Percentiles rank a stretch among this genome's conserved stretches.
Evolutionary conservation across 1,140 invertebrate species (phyloP).

Genomic region (Matsumurasca onukii): DNA sequence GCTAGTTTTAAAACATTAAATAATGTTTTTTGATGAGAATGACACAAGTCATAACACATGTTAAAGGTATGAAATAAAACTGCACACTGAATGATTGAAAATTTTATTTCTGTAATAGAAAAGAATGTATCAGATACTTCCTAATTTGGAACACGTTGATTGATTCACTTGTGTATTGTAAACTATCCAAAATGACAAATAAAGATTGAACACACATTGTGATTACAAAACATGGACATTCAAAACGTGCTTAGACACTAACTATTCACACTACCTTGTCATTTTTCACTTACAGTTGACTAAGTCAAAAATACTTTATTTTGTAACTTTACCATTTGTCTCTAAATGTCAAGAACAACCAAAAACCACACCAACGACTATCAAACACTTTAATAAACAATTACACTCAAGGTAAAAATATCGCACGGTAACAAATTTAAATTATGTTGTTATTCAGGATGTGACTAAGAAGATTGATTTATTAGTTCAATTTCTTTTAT

Average conservation of each 20-base stretch:
- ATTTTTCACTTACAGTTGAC: neutral
- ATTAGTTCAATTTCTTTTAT: no score
- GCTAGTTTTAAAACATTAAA: no score
- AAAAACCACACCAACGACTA: neutral
- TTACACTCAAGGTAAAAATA: neutral
- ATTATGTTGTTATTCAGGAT: no score
- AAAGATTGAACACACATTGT: conserved; percentile 17
- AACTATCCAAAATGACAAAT: conserved; percentile 12
- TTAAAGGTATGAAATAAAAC: no score
- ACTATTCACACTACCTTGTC: neutral
- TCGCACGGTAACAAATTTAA: no score
- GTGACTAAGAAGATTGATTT: no score
- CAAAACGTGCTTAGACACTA: neutral
- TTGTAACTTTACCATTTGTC: neutral
- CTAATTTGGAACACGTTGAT: conserved; percentile 13
- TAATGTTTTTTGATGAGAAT: no score
- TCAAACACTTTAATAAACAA: neutral
- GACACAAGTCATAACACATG: no score
- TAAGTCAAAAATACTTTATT: neutral
- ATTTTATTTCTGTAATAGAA: conserved; percentile 18
- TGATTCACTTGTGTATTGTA: conserved; percentile 15
- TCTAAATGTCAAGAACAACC: neutral
- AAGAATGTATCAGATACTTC: conserved; percentile 24
- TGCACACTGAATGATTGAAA: conserved; percentile 8
- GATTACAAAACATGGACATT: neutral